These are phyloP conservation scores for Antitype chi DNA, from an alignment of 2,888 invertebrate genomes.

Conservation along the genomic window DNA sequence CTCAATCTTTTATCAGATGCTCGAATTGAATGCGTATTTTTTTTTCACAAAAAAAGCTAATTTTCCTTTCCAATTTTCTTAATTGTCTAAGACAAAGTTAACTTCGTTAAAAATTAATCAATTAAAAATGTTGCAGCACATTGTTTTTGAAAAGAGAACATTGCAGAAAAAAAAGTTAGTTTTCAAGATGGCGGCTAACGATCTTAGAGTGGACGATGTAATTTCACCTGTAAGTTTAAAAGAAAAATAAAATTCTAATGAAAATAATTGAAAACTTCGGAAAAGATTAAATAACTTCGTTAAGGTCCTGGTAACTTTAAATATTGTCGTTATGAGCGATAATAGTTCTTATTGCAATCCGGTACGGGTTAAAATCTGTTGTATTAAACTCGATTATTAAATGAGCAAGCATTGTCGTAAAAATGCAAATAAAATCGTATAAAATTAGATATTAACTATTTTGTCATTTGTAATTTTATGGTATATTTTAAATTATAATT, in stretches of 20 bases:
- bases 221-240: slow-evolving; percentile 14
- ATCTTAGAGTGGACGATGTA: slow-evolving; percentile 1
- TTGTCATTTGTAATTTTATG: no score
- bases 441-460: no score
- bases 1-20: slow-evolving; percentile 27
- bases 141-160: slow-evolving; percentile 8
- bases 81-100: slow-evolving; percentile 13
- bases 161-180: slow-evolving; percentile 9
- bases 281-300: slow-evolving; percentile 5
- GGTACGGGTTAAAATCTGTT: no score
- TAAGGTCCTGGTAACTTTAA: no score
- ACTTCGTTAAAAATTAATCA: slow-evolving; percentile 38
- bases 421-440: no score
- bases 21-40: slow-evolving; percentile 21
- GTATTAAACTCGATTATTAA: no score
- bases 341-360: no score
- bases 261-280: slow-evolving; percentile 33
- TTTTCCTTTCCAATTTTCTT: slow-evolving; percentile 13
- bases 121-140: slow-evolving; percentile 9
- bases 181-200: slow-evolving; percentile 19
- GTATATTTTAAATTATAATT: no score
- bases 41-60: background rate
- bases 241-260: slow-evolving; percentile 16
- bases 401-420: no score
- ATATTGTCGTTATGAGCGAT: no score